phyloP scores from a whole-genome alignment of 2,888 invertebrate genomes.

The Ectemnius continuus region DNA sequence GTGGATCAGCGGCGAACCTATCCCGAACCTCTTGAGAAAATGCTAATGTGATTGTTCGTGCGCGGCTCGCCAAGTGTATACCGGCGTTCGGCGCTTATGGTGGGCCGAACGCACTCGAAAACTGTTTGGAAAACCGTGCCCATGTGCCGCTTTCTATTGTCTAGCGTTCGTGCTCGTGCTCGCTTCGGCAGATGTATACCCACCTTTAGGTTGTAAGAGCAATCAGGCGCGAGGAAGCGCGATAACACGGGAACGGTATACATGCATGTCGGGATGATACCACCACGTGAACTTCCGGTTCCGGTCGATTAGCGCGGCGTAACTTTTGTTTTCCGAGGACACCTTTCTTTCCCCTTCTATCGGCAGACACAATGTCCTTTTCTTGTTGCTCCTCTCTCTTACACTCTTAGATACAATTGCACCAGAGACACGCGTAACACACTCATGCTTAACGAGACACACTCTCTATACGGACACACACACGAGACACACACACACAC shows the following conservation, averaged over 20 bases:
- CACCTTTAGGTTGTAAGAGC: conserved; percentile 61
- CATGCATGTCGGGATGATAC: conserved; percentile 25
- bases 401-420: conserved; percentile 44
- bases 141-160: too few species aligned
- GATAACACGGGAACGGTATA: conserved; percentile 8
- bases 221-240: conserved; percentile 33
- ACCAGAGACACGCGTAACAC: conserved; percentile 6
- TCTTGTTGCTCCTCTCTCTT: conserved; percentile 48
- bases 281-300: conserved; percentile 6
- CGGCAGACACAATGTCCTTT: conserved; percentile 48
- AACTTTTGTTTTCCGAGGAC: conserved; percentile 48
- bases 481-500: conserved; percentile 2
- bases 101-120: too few species aligned
- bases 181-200: too few species aligned
- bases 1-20: too few species aligned
- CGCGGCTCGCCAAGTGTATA: too few species aligned
- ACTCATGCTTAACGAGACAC: conserved; percentile 5
- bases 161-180: too few species aligned
- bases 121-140: too few species aligned
- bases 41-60: too few species aligned
- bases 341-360: conserved; percentile 50
- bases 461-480: conserved; percentile 12
- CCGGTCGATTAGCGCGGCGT: conserved; percentile 49
- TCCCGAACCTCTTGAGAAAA: too few species aligned
- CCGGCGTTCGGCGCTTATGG: too few species aligned